Conservation (phyloP, 2,888 invertebrate species). For the Drepana falcataria region DNA sequence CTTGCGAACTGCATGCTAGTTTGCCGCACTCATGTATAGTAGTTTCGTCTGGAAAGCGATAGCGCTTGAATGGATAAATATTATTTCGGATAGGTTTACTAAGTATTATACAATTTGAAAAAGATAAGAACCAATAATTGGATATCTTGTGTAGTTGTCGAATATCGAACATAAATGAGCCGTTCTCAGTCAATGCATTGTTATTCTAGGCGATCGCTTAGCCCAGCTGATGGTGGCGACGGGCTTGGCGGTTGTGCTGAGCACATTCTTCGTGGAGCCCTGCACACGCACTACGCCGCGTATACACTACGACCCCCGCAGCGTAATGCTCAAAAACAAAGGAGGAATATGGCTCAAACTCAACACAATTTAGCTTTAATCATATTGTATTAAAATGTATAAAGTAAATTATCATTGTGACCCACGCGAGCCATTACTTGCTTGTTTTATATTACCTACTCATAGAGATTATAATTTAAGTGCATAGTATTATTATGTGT, state of each 20-base stretch:
- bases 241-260: conserved; percentile 51
- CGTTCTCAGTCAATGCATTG: not conserved
- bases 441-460: not conserved
- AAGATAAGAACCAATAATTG: no score
- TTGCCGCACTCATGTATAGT: no score
- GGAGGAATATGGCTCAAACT: conserved; percentile 68
- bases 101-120: no score
- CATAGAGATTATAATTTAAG: not conserved
- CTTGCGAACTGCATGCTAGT: no score
- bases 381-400: not conserved
- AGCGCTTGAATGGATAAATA: no score
- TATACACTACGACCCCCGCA: conserved; percentile 64
- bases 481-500: not conserved
- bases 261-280: conserved; percentile 51
- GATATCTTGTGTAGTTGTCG: no score
- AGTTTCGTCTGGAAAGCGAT: no score
- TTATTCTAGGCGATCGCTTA: conserved; percentile 59
- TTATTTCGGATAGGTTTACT: no score
- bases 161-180: no score
- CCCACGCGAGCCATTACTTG: not conserved
- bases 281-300: conserved; percentile 54
- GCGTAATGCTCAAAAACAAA: conserved; percentile 70
- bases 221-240: conserved; percentile 60
- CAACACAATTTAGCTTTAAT: conserved; percentile 22
- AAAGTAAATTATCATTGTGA: no score